Conservation (phyloP, 2,797 vertebrate species). For the Pipistrellus kuhlii region DNA sequence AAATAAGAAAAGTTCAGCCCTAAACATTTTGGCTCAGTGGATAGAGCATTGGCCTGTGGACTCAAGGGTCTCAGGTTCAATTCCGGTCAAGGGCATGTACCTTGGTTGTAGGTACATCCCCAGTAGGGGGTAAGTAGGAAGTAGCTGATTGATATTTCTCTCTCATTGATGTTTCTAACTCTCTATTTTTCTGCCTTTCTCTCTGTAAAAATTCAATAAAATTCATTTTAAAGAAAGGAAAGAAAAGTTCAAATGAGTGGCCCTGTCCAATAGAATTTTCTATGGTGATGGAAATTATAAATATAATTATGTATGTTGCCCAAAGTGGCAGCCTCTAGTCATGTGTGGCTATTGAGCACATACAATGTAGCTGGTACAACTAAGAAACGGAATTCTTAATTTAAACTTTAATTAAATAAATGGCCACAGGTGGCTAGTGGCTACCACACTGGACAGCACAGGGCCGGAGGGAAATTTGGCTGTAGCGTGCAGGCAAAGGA, state of each 20-base stretch:
- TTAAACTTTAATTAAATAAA: conserved; percentile 10
- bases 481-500: neutral
- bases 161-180: too few relatives aligned
- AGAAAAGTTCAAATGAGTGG: neutral
- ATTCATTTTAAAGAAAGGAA: too few relatives aligned
- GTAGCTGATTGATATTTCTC: too few relatives aligned
- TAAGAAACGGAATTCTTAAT: neutral
- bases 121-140: too few relatives aligned
- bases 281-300: neutral
- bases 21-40: neutral
- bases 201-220: too few relatives aligned
- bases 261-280: neutral
- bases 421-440: neutral
- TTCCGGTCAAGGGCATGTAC: too few relatives aligned
- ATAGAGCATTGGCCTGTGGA: too few relatives aligned
- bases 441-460: neutral
- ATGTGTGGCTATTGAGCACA: neutral
- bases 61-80: too few relatives aligned
- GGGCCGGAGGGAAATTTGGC: neutral
- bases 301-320: neutral
- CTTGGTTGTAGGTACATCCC: too few relatives aligned
- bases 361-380: neutral
- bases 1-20: neutral
- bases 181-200: too few relatives aligned
- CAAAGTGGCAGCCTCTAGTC: neutral